Conservation (phyloP, 2,888 invertebrate species). For the Dastarcus helophoroides region DNA sequence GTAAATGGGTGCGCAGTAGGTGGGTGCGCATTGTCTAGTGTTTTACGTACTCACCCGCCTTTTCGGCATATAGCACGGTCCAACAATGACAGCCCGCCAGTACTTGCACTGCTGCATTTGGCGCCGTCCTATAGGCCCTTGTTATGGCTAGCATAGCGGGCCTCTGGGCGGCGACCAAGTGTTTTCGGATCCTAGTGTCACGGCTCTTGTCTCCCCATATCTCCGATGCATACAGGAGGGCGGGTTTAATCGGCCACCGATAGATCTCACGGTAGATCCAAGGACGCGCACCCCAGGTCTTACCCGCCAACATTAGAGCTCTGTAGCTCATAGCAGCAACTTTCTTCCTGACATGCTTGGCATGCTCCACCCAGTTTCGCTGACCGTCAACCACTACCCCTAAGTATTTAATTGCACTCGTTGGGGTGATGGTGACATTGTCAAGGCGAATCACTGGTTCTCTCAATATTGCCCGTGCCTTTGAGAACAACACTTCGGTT, state of each 20-base stretch:
- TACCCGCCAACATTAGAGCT: not conserved
- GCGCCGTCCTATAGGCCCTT: no score
- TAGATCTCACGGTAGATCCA: not conserved
- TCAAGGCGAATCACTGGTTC: constrained; percentile 2
- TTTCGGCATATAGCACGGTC: no score
- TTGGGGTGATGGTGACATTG: not conserved
- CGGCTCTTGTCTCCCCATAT: no score
- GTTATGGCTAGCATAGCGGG: no score
- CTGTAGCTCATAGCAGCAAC: not conserved
- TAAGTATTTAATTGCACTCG: constrained; percentile 5
- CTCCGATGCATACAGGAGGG: constrained; percentile 2
- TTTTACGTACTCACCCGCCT: no score
- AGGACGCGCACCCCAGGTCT: not conserved
- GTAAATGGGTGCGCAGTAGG: no score
- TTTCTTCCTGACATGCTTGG: constrained; percentile 2
- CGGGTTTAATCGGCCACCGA: constrained; percentile 2
- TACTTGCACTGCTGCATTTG: no score
- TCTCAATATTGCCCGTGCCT: not conserved
- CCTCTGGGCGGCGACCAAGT: no score
- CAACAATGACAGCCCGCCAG: no score
- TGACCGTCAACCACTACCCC: constrained; percentile 1
- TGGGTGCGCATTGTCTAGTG: no score
- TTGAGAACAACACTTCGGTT: constrained; percentile 4
- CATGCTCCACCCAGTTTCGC: not conserved
- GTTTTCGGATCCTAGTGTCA: no score